phyloP scores from a whole-genome alignment of 2,888 invertebrate species.

The Dexiosoma caninum region DNA sequence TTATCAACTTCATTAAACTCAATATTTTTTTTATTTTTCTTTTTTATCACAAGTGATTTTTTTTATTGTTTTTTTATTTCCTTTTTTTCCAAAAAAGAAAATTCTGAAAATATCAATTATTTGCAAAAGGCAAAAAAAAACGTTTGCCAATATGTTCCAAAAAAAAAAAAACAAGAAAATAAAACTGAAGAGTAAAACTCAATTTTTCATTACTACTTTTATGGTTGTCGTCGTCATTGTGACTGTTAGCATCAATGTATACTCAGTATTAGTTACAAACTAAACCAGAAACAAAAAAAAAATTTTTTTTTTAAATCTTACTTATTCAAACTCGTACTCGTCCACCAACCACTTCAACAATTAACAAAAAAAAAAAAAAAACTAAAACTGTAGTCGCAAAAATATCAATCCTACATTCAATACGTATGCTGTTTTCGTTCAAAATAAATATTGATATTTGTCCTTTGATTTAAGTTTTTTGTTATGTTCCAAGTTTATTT shows the following conservation, averaged over 20 bases:
- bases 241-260: conserved; percentile 71
- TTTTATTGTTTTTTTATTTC: too few relatives aligned
- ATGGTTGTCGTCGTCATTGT: conserved; percentile 68
- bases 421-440: conserved; percentile 54
- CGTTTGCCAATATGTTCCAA: conserved; percentile 39
- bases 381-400: conserved; percentile 49
- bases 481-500: neutral
- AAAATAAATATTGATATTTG: conserved; percentile 51
- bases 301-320: conserved; percentile 58
- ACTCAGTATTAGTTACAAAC: conserved; percentile 63
- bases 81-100: neutral
- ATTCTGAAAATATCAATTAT: conserved; percentile 39
- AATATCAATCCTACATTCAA: conserved; percentile 55
- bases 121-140: conserved; percentile 36
- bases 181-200: conserved; percentile 55
- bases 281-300: conserved; percentile 41
- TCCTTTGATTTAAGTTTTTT: conserved; percentile 27
- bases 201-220: conserved; percentile 72
- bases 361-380: too few relatives aligned
- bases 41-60: conserved; percentile 6
- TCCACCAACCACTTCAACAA: conserved; percentile 57
- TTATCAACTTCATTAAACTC: conserved; percentile 58
- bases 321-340: conserved; percentile 58
- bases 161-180: conserved; percentile 26
- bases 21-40: conserved; percentile 40